Evolutionary conservation across 2,113 vertebrate genomes (phyloP), one percentile per base, ranked within the genome.

Genomic region (Nipponia nippon): DNA sequence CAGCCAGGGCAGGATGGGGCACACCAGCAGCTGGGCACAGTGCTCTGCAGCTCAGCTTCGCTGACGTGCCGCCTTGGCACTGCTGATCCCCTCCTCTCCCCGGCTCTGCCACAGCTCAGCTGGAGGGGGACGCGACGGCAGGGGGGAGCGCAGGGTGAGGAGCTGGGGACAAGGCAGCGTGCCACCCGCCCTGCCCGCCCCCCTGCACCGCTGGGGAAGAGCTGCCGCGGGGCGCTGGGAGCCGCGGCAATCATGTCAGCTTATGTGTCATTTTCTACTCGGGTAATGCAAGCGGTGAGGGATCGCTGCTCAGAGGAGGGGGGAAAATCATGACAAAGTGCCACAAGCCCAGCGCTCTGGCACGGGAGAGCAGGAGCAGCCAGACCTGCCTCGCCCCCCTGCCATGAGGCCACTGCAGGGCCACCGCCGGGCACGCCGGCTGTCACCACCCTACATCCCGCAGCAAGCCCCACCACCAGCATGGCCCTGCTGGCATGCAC

Each of bases 261-360:
- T 94, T 69, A 63, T 27, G 71, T 70, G 76, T 79, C 89, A 89
- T 89, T 92, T 83, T 83, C 77, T 79, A 49, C 82, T 65, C 6
- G 40, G 81, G 82, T 75, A 44, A 65, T 4, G 61, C 23, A 11
- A 65, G 92, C 11, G 3, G 71, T 44, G 56, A 90, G 72, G 66
- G 86, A 78, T 92, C 30, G 59, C 77, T 42, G 82, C 61, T 50
- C 27, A 3, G 65, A 58, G 72, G 70, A 10, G 7, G 42, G 70
- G 44, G 30, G 22, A 29, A 81, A 92, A 87, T 87, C 86, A 83
- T 69, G 89, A 87, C 61, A 80, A 78, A 92, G 82, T 49, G 92
- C 77, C 22, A 49, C 55, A 36, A 79, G 55, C 87, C 77, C n/a
- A 1, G 23, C 2, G 7, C 81, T 67, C 47, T 3, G 4, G 80